Base-by-base conservation (phyloP, 2,888 invertebrate species). In the Galerucella nymphaeae region DNA sequence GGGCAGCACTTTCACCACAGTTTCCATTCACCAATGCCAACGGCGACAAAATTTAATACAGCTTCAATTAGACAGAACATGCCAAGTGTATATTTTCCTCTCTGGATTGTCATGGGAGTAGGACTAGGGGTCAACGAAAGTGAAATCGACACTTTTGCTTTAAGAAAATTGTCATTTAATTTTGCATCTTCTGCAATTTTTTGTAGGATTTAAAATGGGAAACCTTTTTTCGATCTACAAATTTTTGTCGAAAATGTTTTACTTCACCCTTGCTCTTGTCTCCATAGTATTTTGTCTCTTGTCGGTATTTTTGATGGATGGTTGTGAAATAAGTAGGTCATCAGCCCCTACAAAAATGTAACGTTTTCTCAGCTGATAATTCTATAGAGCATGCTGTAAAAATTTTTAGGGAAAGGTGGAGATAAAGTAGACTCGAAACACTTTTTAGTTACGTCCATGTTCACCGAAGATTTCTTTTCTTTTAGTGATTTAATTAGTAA, bases 21-120 rank as follows among this genome's bases (percentile, higher is more conserved):
- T 68, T 68, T 66, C 48, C 18, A 61, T 68, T 50, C 38, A 53
- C 69, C 53, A 62, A 18, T 76, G 78, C 75, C 72, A 77, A 76
- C 79, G 78, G 77, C 80, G 78, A 81, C 82, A 81, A 80, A 82
- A 83, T 83, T 83, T 82, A 83, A 83, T 82, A 82, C 81, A 80
- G 77, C 78, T 80, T 79, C 82, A 83, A 83, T 83, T 83, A 83
- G 80, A 79, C 79, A 79, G 78, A 81, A 82, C 81, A 82, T 80
- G 80, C 78, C 78, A 78, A 78, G 81, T 81, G 80, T 80, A 78
- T 81, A 79, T 62, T 62, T 62, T 62, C 18, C 61, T 62, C 42
- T 10, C 42, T 42, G 1, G 11, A 16, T 2, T 62, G 30, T 4
- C 61, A 62, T 62, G n/a, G 61, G 13, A 11, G 61, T 42, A 38